Evolutionary conservation across 1,140 invertebrate species (phyloP).

Genomic region (Daktulosphaira vitifoliae): DNA sequence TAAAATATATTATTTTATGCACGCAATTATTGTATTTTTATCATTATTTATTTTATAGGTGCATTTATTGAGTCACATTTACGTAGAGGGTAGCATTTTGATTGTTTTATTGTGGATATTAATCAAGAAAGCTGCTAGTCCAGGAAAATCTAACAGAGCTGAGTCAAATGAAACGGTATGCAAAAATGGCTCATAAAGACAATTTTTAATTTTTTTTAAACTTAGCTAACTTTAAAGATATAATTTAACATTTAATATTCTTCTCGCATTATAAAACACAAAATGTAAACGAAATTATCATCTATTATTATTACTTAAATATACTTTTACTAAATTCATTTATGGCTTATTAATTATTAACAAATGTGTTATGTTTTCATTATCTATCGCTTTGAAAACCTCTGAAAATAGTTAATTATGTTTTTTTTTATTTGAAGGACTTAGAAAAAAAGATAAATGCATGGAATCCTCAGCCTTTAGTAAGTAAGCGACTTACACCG

Average conservation of each 20-base stretch:
- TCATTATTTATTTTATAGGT: too few species aligned
- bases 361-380: too few species aligned
- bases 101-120: conserved; percentile 17
- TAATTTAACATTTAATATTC: not conserved
- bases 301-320: not conserved
- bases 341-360: too few species aligned
- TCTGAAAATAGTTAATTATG: too few species aligned
- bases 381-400: too few species aligned
- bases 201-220: not conserved
- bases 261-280: not conserved
- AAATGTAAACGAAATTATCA: not conserved
- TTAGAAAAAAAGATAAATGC: not conserved
- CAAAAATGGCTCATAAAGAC: too few species aligned
- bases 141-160: not conserved
- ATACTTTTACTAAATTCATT: not conserved
- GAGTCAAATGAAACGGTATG: not conserved
- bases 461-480: conserved; percentile 9
- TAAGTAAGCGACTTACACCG: not conserved
- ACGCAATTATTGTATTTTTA: too few species aligned
- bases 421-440: not conserved
- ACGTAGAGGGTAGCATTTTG: conserved; percentile 12
- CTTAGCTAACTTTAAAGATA: not conserved
- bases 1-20: too few species aligned
- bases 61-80: conserved; percentile 6
- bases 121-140: not conserved